Evolutionary conservation across 2,113 vertebrate species (phyloP).

Genomic region (Cyphomyrus discorhynchus): DNA sequence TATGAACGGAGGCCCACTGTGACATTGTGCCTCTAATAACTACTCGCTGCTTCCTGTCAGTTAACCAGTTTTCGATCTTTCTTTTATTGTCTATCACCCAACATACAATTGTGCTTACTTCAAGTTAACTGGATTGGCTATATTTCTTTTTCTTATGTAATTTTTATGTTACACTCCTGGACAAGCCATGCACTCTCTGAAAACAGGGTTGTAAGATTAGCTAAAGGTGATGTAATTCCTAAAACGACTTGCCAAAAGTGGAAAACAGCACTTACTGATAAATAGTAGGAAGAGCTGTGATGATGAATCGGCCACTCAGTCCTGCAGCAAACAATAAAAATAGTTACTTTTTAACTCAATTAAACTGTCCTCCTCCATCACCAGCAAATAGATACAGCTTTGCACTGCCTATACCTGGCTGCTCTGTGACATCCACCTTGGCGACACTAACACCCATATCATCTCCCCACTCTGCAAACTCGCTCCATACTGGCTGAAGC

Average conservation of each 20-base stretch:
- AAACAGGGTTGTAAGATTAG: not conserved
- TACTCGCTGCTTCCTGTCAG: too few species aligned
- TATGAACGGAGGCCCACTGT: too few species aligned
- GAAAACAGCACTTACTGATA: constrained; percentile 80
- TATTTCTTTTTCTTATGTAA: not conserved
- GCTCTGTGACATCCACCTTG: constrained; percentile 92
- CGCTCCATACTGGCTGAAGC: constrained; percentile 86
- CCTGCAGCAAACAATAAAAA: constrained; percentile 56
- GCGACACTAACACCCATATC: constrained; percentile 86
- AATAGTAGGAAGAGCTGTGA: constrained; percentile 93
- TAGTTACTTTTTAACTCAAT: not conserved
- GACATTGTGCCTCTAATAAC: too few species aligned
- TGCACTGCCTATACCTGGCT: constrained; percentile 68
- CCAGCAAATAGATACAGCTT: not conserved
- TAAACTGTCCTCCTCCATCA: not conserved
- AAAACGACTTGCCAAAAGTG: not conserved
- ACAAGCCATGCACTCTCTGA: not conserved
- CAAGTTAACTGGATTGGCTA: not conserved
- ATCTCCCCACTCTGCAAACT: constrained; percentile 89
- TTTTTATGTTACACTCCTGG: not conserved
- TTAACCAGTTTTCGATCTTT: too few species aligned
- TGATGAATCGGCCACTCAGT: constrained; percentile 87
- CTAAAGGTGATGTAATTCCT: not conserved
- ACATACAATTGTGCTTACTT: not conserved
- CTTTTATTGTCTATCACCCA: not conserved